These are phyloP conservation scores for Indri indri DNA, from an alignment of 2,113 vertebrate genomes.

Conservation along the genomic window DNA sequence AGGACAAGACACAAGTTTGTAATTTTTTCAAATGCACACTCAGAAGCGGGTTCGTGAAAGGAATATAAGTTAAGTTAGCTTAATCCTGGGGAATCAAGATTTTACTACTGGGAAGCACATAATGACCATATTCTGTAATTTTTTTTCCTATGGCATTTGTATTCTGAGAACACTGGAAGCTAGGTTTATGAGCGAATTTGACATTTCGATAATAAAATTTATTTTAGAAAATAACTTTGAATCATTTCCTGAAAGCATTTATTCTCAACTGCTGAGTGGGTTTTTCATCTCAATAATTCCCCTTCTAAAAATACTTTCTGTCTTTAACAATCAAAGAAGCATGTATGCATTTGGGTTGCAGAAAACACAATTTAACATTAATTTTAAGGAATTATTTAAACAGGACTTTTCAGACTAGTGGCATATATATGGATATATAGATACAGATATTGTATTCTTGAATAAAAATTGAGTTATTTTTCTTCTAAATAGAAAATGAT, in stretches of 20 bases:
- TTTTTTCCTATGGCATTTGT: background rate
- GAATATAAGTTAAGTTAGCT: background rate
- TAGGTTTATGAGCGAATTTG: constrained; percentile 23
- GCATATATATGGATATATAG: background rate
- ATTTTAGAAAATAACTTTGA: constrained; percentile 59
- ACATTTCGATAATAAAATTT: constrained; percentile 46
- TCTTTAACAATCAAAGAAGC: background rate
- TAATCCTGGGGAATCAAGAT: background rate
- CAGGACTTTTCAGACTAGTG: background rate
- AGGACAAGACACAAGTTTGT: background rate
- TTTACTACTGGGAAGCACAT: background rate
- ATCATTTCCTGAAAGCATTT: constrained; percentile 36
- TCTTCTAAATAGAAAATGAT: background rate
- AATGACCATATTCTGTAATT: background rate
- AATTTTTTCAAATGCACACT: background rate
- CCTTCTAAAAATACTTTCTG: background rate
- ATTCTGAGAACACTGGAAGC: background rate
- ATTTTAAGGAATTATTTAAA: background rate
- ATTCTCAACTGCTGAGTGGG: background rate
- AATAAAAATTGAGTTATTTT: background rate
- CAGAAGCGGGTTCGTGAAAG: background rate
- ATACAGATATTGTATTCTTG: background rate
- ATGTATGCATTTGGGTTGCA: background rate
- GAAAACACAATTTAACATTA: background rate
- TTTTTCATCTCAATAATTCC: constrained; percentile 36